Evolutionary conservation across 2,113 vertebrate species (phyloP), one percentile per base, ranked within the genome.

Genomic region (Aythya baeri): DNA sequence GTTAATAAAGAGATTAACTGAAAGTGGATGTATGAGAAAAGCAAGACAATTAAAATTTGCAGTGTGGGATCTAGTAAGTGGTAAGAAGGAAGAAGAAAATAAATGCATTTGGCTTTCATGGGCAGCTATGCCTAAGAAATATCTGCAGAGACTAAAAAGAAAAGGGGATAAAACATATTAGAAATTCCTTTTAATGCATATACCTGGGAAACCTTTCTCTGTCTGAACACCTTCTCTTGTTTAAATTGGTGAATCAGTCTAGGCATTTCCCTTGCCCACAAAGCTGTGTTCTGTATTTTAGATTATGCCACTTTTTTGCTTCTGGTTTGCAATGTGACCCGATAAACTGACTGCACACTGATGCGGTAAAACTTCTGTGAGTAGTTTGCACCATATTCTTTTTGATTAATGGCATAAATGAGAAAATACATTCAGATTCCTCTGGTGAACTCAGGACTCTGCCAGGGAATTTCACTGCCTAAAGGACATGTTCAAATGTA

Each of bases 401-500:
- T 89, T 96, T 87, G 58, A 92, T 93, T 83, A 79, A 91, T 74
- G 55, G 70, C 75, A 83, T 46, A 84, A 96, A 84, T 58, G 74
- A 88, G 57, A 89, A 95, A 94, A 92, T 85, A 49, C 41, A 34
- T 72, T 97, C 88, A 38, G 49, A 63, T 66, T 95, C 91, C 52
- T 85, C 79, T 72, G 65, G 75, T 89, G 84, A 63, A 29, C 44
- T 91, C 43, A 31, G 72, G 41, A 49, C 67, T 96, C 86, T 54
- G 71, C 66, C 70, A 83, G 82, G 74, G 29, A 74, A 89, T 91
- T 84, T 94, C 66, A 85, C 89, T 94, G 86, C 82, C 86, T 94
- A 71, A 66, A 95, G 81, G 89, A 81, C 73, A 26, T 62, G 91
- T 96, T 96, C 95, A 92, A 94, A 97, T 29, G 10, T 67, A 91